These are phyloP conservation scores for Aphis craccivora DNA, from an alignment of 1,140 invertebrate genomes.

Conservation along the genomic window DNA sequence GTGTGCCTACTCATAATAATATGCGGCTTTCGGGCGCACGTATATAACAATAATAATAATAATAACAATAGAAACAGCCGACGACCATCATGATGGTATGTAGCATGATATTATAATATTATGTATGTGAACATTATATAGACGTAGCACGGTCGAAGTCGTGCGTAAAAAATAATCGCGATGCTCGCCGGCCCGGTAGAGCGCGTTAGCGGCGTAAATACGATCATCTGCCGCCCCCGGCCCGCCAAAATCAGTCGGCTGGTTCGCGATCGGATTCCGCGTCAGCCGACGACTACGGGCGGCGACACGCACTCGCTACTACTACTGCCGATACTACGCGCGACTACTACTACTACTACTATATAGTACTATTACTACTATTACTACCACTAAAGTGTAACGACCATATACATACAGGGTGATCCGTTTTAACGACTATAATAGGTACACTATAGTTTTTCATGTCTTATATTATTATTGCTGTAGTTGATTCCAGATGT, in stretches of 20 bases:
- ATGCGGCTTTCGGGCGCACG: neutral
- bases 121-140: neutral
- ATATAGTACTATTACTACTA: too few species aligned
- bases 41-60: constrained; percentile 11
- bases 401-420: neutral
- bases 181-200: neutral
- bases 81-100: neutral
- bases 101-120: neutral
- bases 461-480: too few species aligned
- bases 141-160: neutral
- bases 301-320: constrained; percentile 7
- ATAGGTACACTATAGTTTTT: too few species aligned
- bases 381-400: neutral
- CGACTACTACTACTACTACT: neutral
- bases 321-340: neutral
- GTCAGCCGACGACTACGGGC: neutral
- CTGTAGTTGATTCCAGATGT: too few species aligned
- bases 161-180: neutral
- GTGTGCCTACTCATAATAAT: neutral
- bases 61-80: neutral
- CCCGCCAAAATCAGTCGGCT: neutral
- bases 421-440: neutral
- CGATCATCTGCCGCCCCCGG: too few species aligned
- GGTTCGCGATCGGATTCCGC: neutral
- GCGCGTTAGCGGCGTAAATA: neutral